phyloP scores from a whole-genome alignment of 2,797 vertebrate genomes.

The Aotus griseimembra region DNA sequence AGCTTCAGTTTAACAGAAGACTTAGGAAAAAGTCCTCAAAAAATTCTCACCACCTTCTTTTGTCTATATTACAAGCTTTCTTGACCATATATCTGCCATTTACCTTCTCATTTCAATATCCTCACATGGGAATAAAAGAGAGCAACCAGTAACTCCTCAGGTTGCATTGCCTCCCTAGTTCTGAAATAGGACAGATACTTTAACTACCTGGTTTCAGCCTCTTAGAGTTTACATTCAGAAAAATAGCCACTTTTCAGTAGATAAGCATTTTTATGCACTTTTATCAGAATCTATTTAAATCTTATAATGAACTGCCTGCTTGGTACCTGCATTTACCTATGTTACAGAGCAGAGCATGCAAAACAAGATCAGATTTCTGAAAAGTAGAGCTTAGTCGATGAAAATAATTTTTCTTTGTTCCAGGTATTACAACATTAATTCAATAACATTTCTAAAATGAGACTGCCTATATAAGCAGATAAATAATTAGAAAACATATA shows the following conservation, averaged over 20 bases:
- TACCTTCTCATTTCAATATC: background rate
- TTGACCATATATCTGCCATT: background rate
- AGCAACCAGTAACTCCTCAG: background rate
- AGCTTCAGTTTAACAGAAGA: background rate
- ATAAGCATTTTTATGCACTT: constrained; percentile 40
- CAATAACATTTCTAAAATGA: constrained; percentile 82
- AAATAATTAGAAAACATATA: constrained; percentile 86
- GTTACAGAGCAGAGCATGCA: constrained; percentile 60
- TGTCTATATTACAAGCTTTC: background rate
- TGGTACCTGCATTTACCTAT: constrained; percentile 36
- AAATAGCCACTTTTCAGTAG: constrained; percentile 36
- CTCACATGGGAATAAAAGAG: background rate
- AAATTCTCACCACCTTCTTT: background rate
- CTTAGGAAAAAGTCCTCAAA: background rate
- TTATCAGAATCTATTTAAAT: constrained; percentile 67
- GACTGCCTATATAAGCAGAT: constrained; percentile 85
- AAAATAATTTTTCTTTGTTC: constrained; percentile 83
- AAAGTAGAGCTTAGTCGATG: constrained; percentile 61
- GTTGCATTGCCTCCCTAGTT: background rate
- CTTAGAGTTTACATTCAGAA: background rate
- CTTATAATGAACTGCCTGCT: constrained; percentile 66
- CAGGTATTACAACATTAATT: constrained; percentile 79
- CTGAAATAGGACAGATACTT: background rate
- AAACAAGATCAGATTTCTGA: constrained; percentile 58
- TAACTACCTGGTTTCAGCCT: background rate